Conservation (phyloP, 2,888 invertebrate genomes). For the Xanthorhoe designata region DNA sequence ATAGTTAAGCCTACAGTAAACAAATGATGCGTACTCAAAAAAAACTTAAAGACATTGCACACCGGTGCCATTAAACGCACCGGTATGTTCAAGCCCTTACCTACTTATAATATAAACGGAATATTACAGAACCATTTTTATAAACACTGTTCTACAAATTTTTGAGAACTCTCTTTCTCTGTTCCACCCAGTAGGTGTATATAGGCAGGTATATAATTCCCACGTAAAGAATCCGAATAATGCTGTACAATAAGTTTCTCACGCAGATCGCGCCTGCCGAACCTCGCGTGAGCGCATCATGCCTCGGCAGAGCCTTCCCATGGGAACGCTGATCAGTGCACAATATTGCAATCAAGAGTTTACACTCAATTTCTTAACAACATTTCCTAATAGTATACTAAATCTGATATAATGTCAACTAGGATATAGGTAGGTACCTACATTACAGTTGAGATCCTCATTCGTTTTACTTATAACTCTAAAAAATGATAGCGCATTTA, state of each 20-base stretch:
- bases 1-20: too few species aligned
- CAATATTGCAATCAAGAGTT: conserved; percentile 18
- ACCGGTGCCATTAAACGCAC: too few species aligned
- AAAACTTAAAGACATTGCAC: too few species aligned
- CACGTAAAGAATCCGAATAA: conserved; percentile 43
- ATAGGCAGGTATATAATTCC: conserved; percentile 11
- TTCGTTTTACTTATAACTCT: too few species aligned
- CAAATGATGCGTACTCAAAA: too few species aligned
- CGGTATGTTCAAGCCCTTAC: too few species aligned
- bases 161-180: background rate
- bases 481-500: too few species aligned
- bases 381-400: background rate
- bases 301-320: conserved; percentile 57
- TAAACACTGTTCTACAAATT: background rate
- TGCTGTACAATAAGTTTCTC: conserved; percentile 52
- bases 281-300: conserved; percentile 64
- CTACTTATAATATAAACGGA: too few species aligned
- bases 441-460: too few species aligned
- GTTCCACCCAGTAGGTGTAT: background rate
- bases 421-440: too few species aligned
- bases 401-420: too few species aligned
- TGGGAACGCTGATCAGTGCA: conserved; percentile 60
- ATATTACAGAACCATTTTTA: too few species aligned
- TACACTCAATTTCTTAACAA: background rate
- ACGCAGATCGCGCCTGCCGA: conserved; percentile 57